Base-by-base conservation (phyloP, 2,113 vertebrate genomes). In the Melanostigma gelatinosum region DNA sequence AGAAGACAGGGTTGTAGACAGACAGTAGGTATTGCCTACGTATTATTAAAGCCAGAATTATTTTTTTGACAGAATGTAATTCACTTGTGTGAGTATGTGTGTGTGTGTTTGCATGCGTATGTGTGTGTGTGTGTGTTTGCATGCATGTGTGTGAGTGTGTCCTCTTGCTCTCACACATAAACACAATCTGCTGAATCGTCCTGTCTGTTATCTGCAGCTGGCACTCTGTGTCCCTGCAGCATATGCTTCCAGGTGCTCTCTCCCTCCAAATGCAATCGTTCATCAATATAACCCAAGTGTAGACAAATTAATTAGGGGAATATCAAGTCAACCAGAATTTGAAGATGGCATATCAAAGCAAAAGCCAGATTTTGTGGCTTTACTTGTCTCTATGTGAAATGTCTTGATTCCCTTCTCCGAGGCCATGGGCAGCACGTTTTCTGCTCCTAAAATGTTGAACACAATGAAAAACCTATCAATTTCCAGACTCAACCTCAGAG, bases 161-260 rank as follows among this genome's bases (percentile, higher is more conserved):
- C 20, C 72, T 67, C n/a, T 62, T 3, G 15, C 75, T 78, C 40
- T 42, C 81, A 63, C 60, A 79, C 73, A 72, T 69, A 61, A 72
- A 73, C 74, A 86, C 90, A 87, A 91, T 91, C 83, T 92, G 92
- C 87, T 92, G 85, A 90, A 87, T 79, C 57, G 79, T 86, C 67
- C 57, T 88, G 89, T 83, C 85, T 87, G 85, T 85, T 87, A 77
- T 64, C 66, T 88, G 87, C 92, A 91, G 88, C 91, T 93, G 91
- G 83, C 91, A 90, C 87, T 84, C 78, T 71, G 87, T 71, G 90
- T 93, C 92, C 91, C 93, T 58, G 85, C 74, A 93, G 92, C 93
- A 94, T 93, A 93, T 94, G 91, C 52, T 88, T 87, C 89, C 94
- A 94, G 93, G 94, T 94, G 94, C 93, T 93, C 69, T 85, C 85